These are phyloP conservation scores for Melanotaenia parkinsoni DNA, from an alignment of 2,797 vertebrate species.

Conservation along the genomic window DNA sequence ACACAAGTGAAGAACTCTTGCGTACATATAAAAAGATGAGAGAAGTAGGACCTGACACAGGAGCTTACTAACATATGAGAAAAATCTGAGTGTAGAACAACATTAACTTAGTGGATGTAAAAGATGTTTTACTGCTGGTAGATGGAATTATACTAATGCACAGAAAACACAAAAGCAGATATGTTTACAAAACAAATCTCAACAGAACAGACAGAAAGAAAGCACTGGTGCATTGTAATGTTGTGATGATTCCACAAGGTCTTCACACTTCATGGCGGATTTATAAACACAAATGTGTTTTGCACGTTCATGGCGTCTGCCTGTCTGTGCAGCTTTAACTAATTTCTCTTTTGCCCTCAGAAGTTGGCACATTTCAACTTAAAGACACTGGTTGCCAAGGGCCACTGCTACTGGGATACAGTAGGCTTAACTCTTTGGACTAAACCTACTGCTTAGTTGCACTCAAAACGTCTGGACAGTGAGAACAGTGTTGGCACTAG, in stretches of 20 bases:
- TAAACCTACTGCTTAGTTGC: not conserved
- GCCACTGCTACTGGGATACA: not conserved
- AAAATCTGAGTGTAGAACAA: conserved; percentile 19
- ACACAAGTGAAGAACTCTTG: conserved; percentile 31
- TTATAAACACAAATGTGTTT: not conserved
- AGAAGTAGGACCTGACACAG: not conserved
- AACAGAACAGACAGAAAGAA: not conserved
- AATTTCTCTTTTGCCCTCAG: not conserved
- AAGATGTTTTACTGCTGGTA: not conserved
- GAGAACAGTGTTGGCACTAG: not conserved
- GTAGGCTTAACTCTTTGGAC: not conserved
- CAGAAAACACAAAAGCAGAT: too few species aligned
- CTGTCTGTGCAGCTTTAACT: not conserved
- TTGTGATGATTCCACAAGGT: not conserved
- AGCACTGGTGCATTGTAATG: not conserved
- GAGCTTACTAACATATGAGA: conserved; percentile 1
- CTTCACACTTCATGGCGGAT: not conserved
- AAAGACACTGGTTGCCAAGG: not conserved
- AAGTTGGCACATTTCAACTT: not conserved
- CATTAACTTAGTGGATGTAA: not conserved
- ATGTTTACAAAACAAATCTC: not conserved
- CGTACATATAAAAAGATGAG: conserved; percentile 3
- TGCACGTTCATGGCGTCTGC: not conserved
- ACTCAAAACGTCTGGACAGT: not conserved
- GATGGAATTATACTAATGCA: not conserved